phyloP scores from a whole-genome alignment of 2,113 vertebrate species.

The Aviceda subcristata region DNA sequence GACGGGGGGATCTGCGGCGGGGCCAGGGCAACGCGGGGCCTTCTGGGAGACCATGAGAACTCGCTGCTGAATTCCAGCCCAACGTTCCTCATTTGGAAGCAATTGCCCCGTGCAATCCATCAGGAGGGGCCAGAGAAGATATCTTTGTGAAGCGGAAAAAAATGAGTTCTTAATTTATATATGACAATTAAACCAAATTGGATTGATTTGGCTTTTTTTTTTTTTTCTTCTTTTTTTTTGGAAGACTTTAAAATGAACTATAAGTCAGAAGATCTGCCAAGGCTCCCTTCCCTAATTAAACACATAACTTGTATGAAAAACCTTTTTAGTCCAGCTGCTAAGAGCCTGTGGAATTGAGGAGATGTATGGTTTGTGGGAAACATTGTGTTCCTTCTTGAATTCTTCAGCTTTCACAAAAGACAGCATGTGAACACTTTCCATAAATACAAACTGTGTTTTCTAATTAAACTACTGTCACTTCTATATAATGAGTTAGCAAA shows the following conservation, averaged over 20 bases:
- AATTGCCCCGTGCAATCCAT: slow-evolving; percentile 1
- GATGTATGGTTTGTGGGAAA: slow-evolving; percentile 57
- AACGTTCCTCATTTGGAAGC: background rate
- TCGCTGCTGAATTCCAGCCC: background rate
- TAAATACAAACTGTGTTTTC: slow-evolving; percentile 41
- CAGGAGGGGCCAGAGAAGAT: background rate
- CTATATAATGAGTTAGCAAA: background rate
- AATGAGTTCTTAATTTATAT: slow-evolving; percentile 26
- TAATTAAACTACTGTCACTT: slow-evolving; percentile 54
- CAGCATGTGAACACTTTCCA: slow-evolving; percentile 57
- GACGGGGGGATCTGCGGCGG: background rate
- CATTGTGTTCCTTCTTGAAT: slow-evolving; percentile 56
- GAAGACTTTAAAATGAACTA: slow-evolving; percentile 40
- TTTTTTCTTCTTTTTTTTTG: background rate
- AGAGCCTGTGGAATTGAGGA: slow-evolving; percentile 7
- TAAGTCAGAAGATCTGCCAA: slow-evolving; percentile 59
- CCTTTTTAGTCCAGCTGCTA: slow-evolving; percentile 48
- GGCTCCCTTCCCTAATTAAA: slow-evolving; percentile 56
- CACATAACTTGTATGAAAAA: slow-evolving; percentile 20
- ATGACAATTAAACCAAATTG: slow-evolving; percentile 40
- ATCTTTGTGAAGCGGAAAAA: slow-evolving; percentile 49
- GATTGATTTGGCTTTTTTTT: background rate
- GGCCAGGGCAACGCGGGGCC: background rate
- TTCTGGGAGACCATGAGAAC: background rate
- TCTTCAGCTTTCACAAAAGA: slow-evolving; percentile 42